phyloP scores from a whole-genome alignment of 2,797 vertebrate species.

The Betta splendens region DNA sequence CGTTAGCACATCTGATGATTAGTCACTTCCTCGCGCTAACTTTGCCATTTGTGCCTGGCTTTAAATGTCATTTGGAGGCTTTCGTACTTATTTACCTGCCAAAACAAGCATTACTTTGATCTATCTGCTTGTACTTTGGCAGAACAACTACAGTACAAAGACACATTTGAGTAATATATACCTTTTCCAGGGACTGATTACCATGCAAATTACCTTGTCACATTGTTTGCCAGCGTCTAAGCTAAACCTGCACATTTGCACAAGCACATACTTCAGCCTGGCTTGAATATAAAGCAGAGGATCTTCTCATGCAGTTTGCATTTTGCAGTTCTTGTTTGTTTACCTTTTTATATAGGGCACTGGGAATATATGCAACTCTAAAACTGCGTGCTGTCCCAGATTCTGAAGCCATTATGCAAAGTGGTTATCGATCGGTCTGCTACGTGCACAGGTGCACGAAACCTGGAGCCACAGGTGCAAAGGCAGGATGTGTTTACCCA shows the following conservation, averaged over 20 bases:
- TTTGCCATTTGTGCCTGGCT: conserved; percentile 33
- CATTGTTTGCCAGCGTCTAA: conserved; percentile 20
- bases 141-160: conserved; percentile 46
- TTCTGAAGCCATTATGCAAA: conserved; percentile 56
- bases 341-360: conserved; percentile 52
- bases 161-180: conserved; percentile 48
- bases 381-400: conserved; percentile 58
- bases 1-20: conserved; percentile 27
- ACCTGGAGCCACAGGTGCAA: conserved; percentile 3
- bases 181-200: conserved; percentile 46
- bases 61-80: conserved; percentile 51
- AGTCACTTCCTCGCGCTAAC: conserved; percentile 47
- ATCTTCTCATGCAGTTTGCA: conserved; percentile 31
- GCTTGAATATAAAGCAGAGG: conserved; percentile 24
- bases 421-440: conserved; percentile 61
- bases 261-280: conserved; percentile 22
- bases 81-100: conserved; percentile 53
- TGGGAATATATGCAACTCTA: conserved; percentile 35
- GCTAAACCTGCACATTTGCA: conserved; percentile 33
- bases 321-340: conserved; percentile 47
- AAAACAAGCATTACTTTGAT: conserved; percentile 59
- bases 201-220: conserved; percentile 62
- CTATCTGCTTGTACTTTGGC: conserved; percentile 37
- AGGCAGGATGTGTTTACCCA: conserved; percentile 14
- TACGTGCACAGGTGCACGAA: conserved; percentile 31